These are phyloP conservation scores for Gymnocypris eckloni DNA, from an alignment of 2,797 vertebrate genomes.

Conservation along the genomic window DNA sequence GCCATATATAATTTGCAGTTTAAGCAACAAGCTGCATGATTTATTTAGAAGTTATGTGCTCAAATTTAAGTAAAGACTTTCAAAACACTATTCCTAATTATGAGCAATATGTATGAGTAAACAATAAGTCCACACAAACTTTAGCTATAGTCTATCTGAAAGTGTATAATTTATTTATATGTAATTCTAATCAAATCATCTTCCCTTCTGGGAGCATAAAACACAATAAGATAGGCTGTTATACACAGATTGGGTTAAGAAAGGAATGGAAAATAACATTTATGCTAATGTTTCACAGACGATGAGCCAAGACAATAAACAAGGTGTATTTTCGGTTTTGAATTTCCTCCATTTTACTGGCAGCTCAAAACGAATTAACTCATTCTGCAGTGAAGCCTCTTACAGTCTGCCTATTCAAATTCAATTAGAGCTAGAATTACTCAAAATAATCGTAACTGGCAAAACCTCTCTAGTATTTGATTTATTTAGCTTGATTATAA, in stretches of 20 bases:
- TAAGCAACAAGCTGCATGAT: background rate
- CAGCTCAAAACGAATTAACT: slow-evolving; percentile 49
- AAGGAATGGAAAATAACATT: slow-evolving; percentile 44
- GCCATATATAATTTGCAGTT: background rate
- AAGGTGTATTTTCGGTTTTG: slow-evolving; percentile 36
- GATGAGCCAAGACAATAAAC: slow-evolving; percentile 49
- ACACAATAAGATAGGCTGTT: slow-evolving; percentile 41
- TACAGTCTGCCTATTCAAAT: slow-evolving; percentile 40
- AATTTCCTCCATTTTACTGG: slow-evolving; percentile 20
- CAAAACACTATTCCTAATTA: background rate
- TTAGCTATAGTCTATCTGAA: background rate
- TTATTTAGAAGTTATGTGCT: background rate
- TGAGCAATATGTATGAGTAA: slow-evolving; percentile 3
- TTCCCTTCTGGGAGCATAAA: slow-evolving; percentile 16
- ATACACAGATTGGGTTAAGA: slow-evolving; percentile 24
- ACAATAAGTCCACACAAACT: slow-evolving; percentile 9
- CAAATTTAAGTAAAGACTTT: background rate
- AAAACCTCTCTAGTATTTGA: slow-evolving; percentile 37
- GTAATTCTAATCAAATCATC: slow-evolving; percentile 37
- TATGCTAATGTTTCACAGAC: slow-evolving; percentile 50
- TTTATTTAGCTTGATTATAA: slow-evolving; percentile 35
- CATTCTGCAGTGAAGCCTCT: slow-evolving; percentile 32
- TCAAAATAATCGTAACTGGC: slow-evolving; percentile 39
- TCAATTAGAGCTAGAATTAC: slow-evolving; percentile 44
- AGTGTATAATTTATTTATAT: slow-evolving; percentile 21